These are phyloP conservation scores for Apantesis nais DNA, from an alignment of 2,888 invertebrate species.

Conservation along the genomic window DNA sequence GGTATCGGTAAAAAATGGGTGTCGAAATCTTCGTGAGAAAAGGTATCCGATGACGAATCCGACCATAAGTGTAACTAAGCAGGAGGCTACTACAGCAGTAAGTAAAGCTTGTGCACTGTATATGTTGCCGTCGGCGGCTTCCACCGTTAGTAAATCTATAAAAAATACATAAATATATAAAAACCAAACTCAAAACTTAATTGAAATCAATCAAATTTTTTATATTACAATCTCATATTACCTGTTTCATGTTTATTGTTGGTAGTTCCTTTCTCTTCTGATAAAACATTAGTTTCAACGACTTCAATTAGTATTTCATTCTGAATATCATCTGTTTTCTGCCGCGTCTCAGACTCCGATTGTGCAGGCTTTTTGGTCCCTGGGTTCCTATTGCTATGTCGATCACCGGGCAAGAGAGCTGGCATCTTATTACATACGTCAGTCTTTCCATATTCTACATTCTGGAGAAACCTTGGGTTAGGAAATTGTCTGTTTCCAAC, in stretches of 20 bases:
- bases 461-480: constrained; percentile 89
- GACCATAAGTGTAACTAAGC: constrained; percentile 91
- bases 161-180: constrained; percentile 1
- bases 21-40: constrained; percentile 91
- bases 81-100: constrained; percentile 92
- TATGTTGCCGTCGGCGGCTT: constrained; percentile 88
- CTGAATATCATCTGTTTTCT: constrained; percentile 85
- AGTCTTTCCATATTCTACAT: constrained; percentile 89
- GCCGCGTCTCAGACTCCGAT: constrained; percentile 81
- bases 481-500: constrained; percentile 85
- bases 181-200: neutral
- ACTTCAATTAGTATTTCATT: constrained; percentile 89
- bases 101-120: constrained; percentile 93
- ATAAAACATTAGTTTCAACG: constrained; percentile 87
- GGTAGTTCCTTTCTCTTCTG: constrained; percentile 82
- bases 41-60: constrained; percentile 94
- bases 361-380: constrained; percentile 77
- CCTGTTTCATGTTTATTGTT: constrained; percentile 81
- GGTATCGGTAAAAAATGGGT: constrained; percentile 90
- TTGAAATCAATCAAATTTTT: neutral
- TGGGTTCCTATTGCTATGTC: constrained; percentile 75
- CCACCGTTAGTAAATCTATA: constrained; percentile 79
- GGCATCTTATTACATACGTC: constrained; percentile 83
- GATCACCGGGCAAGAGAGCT: constrained; percentile 72
- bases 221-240: constrained; percentile 39